Evolutionary conservation across 1,140 invertebrate species (phyloP).

Genomic region (Amyelois transitella): DNA sequence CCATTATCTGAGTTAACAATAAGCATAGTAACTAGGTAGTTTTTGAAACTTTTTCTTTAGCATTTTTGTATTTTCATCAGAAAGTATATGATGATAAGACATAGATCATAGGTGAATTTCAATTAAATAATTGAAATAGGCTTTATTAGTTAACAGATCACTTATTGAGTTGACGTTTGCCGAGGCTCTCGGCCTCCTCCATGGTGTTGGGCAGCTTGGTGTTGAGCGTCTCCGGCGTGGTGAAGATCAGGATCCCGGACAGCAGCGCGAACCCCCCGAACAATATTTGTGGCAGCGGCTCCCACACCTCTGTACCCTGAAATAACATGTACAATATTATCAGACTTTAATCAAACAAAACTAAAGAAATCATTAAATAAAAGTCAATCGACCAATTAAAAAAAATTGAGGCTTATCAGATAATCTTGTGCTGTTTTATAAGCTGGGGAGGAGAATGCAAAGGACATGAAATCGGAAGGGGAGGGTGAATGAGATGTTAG

Average conservation of each 20-base stretch:
- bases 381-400: no score
- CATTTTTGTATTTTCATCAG: background rate
- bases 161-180: background rate
- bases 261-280: slow-evolving; percentile 77
- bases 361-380: no score
- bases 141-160: background rate
- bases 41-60: no score
- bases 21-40: no score
- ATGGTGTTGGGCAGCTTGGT: slow-evolving; percentile 79
- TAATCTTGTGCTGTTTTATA: no score
- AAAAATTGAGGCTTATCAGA: no score
- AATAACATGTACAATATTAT: background rate
- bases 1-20: no score
- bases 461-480: no score
- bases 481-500: no score
- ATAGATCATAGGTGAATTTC: background rate
- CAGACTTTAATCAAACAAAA: no score
- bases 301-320: slow-evolving; percentile 33
- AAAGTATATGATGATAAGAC: slow-evolving; percentile 7
- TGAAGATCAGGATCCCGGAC: slow-evolving; percentile 75
- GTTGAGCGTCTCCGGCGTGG: slow-evolving; percentile 79
- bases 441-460: no score
- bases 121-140: background rate
- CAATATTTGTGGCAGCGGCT: slow-evolving; percentile 76
- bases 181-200: slow-evolving; percentile 76